Base-by-base conservation (phyloP, 2,113 vertebrate species). In the Rhagologus leucostigma region DNA sequence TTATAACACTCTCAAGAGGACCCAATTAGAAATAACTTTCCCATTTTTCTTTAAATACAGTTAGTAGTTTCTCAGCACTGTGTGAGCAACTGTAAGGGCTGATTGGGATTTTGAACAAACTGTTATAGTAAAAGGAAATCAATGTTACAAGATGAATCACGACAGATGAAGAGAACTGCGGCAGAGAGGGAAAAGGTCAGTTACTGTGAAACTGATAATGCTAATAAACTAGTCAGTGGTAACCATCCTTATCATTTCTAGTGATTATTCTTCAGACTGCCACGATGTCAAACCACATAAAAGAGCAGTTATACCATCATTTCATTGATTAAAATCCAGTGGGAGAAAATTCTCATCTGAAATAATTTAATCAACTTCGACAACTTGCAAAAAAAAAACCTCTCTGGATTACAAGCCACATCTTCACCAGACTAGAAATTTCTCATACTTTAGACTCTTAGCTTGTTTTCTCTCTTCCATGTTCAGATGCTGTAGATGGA, bases 61-160 rank as follows among this genome's bases (percentile, higher is more conserved):
- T 20, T 32, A 69, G 55, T 65, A 84, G 59, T 76, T 88, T 96
- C 85, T 88, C 65, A 74, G 37, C 52, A 77, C 21, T 7, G 4
- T 63, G 52, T 86, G 29, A 85, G 75, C 83, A 83, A 86, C 75
- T 83, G 49, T 67, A 93, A 89, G 49, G 55, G 50, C 53, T 84
- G 84, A 94, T 92, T 82, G 80, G 39, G 80, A 93, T 90, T 90
- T 90, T 93, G 77, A 94, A 84, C 22, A 24, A 81, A 63, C 78
- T 87, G 57, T 60, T 80, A 87, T 3, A 87, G 76, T 94, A 92
- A 96, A 97, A 93, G 90, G 74, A 96, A 96, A 93, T 93, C 91
- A 94, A 94, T 95, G 42, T 71, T 77, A 94, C 80, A 92, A 87
- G 95, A 96, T 96, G 68, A 93, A 95, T 96, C 82, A 94, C 92